Base-by-base conservation (phyloP, 2,113 vertebrate species). In the Oncorhynchus nerka region DNA sequence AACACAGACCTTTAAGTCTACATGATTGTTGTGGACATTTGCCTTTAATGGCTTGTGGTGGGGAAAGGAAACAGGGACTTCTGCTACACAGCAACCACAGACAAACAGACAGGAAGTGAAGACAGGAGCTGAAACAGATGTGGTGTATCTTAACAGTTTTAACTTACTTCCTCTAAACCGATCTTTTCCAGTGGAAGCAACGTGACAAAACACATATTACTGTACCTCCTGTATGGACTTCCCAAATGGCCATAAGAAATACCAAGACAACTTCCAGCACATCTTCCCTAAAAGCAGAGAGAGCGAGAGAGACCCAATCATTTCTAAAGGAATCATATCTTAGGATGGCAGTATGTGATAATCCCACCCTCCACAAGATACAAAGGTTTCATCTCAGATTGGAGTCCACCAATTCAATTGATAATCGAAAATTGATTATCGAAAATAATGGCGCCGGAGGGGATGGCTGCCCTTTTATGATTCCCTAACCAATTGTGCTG, bases 171-270 rank as follows among this genome's bases (percentile, higher is more conserved):
- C 51, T 55, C 51, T 55, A 55, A 55, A 19, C 51, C 3, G 39
- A 45, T 45, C 1, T 39, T 39, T 39, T 39, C 39, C 39, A 74
- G 68, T 57, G 4, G 76, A 71, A 39, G 20, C 66, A 67, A 7
- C 4, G 3, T 67, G 65, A 34, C 65, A 16, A 45, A 73, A 64
- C 62, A 8, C 4, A 80, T 55, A 19, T 55, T 55, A 32, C 32
- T 19, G 79, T 79, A 92, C 91, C 90, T 94, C 86, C 22, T 93
- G 89, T 72, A 95, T 92, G 0, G 92, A 90, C 84, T 94, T 96
- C 69, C 95, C 94, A 7, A 97, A 96, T 0, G 95, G 95, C 95
- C 95, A 95, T 9, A 96, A 84, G 85, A 95, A 96, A 84, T 95
- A 95, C 16, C 90, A n/a, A 0, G 94, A 91, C 76, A 96, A 84